Percentiles rank a stretch among this genome's conserved stretches.
These are phyloP conservation scores for Tapera naevia DNA, from an alignment of 2,797 vertebrate genomes.

Conservation along the genomic window DNA sequence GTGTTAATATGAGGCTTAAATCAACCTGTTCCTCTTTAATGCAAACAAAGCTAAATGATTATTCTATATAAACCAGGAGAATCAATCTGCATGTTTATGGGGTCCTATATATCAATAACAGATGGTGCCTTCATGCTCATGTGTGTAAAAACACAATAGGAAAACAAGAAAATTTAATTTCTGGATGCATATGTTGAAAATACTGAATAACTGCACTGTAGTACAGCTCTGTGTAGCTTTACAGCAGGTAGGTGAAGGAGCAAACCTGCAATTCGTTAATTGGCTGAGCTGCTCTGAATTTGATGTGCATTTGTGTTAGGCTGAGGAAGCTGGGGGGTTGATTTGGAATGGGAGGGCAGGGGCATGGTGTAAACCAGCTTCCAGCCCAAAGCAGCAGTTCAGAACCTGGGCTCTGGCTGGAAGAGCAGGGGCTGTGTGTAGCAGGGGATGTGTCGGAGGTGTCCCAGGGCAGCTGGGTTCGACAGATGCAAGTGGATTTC, in stretches of 20 bases:
- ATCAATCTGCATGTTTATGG: neutral
- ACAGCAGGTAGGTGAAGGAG: neutral
- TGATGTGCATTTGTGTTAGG: neutral
- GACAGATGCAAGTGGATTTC: no score
- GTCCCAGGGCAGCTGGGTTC: no score
- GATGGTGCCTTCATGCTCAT: neutral
- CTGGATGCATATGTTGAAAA: neutral
- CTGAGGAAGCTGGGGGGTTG: neutral
- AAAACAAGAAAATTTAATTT: neutral
- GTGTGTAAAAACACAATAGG: neutral
- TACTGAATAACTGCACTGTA: neutral
- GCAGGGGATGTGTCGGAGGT: no score
- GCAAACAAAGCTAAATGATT: neutral
- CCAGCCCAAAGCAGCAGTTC: neutral
- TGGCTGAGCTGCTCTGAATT: neutral
- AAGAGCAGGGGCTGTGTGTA: neutral
- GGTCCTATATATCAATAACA: neutral
- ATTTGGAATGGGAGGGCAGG: no score
- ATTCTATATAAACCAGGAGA: neutral
- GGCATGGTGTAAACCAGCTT: no score
- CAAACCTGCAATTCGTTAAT: neutral
- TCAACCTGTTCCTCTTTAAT: neutral
- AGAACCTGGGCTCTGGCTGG: neutral
- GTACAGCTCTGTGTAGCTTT: neutral
- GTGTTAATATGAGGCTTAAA: neutral